phyloP scores from a whole-genome alignment of 2,797 vertebrate genomes.

The Hybognathus amarus region DNA sequence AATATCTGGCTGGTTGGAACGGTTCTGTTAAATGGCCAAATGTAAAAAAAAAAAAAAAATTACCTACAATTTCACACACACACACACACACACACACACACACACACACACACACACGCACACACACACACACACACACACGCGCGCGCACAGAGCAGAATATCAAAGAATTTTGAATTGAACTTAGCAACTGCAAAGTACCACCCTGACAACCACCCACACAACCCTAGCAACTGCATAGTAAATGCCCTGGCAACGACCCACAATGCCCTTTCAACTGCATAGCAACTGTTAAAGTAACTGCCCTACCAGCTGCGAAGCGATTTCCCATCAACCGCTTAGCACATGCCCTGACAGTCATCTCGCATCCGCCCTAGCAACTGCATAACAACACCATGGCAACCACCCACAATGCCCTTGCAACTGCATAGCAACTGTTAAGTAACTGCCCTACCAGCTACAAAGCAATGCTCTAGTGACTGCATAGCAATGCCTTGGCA shows the following conservation, averaged over 20 bases:
- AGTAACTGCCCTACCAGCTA: too few relatives aligned
- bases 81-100: not conserved
- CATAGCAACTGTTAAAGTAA: not conserved
- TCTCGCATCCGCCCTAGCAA: too few relatives aligned
- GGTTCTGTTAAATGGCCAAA: not conserved
- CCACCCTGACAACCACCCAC: not conserved
- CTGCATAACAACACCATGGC: too few relatives aligned
- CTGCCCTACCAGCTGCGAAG: too few relatives aligned
- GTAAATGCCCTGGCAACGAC: not conserved
- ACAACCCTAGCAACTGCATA: not conserved
- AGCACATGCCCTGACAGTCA: too few relatives aligned
- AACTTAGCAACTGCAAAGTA: not conserved
- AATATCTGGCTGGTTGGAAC: not conserved
- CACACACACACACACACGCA: too few relatives aligned
- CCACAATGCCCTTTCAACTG: not conserved
- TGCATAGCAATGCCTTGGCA: too few relatives aligned
- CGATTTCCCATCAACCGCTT: too few relatives aligned
- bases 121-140: not conserved
- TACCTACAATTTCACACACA: not conserved
- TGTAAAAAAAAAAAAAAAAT: not conserved
- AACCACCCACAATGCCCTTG: too few relatives aligned
- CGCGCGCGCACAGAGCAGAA: not conserved
- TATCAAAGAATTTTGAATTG: not conserved
- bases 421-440: too few relatives aligned
- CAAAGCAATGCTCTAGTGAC: too few relatives aligned